Evolutionary conservation across 2,888 invertebrate genomes (phyloP).

Genomic region (Stramonita haemastoma): DNA sequence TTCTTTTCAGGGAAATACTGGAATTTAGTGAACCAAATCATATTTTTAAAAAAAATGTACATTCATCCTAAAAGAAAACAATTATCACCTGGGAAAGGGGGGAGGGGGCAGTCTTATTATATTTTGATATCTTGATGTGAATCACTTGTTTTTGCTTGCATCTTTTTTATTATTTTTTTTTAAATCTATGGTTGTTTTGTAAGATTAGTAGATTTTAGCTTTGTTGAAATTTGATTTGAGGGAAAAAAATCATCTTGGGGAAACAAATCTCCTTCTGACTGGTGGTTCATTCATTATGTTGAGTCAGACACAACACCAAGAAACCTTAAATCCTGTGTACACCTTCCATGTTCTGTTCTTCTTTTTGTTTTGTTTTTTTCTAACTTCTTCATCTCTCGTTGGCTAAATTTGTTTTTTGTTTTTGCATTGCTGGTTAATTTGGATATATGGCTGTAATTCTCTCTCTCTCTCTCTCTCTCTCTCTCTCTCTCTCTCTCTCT

Average conservation of each 20-base stretch:
- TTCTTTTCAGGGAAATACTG: not conserved
- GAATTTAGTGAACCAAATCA: not conserved
- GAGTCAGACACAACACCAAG: slow-evolving; percentile 25
- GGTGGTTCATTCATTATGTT: not conserved
- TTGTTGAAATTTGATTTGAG: too few species aligned
- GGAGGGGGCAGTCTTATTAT: too few species aligned
- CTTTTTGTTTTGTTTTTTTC: too few species aligned
- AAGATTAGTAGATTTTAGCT: too few species aligned
- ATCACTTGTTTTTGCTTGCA: not conserved
- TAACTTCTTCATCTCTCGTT: too few species aligned
- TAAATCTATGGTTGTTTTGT: not conserved
- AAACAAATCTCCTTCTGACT: too few species aligned
- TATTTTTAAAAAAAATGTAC: too few species aligned
- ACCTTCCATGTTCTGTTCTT: not conserved
- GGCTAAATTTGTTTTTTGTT: not conserved
- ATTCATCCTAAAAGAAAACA: too few species aligned
- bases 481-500: not conserved
- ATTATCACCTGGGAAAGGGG: too few species aligned
- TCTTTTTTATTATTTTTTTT: not conserved
- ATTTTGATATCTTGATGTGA: not conserved
- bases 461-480: too few species aligned
- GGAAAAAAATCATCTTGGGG: too few species aligned
- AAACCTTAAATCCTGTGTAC: slow-evolving; percentile 11
- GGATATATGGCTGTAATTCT: not conserved
- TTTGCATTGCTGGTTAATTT: not conserved